These are phyloP conservation scores for Dexiosoma caninum DNA, from an alignment of 2,888 invertebrate species.

Conservation along the genomic window DNA sequence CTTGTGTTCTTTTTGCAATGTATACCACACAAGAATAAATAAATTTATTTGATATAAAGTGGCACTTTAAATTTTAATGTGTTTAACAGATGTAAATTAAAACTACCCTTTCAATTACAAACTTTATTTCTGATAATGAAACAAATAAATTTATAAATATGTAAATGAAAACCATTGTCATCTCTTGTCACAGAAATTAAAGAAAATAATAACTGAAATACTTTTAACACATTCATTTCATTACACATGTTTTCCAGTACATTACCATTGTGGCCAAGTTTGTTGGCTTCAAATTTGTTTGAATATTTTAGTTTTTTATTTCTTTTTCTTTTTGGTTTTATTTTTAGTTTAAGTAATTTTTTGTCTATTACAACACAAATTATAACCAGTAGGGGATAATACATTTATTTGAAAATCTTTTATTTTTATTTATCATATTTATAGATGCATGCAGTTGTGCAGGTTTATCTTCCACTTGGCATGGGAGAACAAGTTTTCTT, in stretches of 20 bases:
- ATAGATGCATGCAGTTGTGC: background rate
- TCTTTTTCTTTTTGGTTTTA: background rate
- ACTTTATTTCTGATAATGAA: background rate
- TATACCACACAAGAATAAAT: too few relatives aligned
- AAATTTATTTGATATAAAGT: too few relatives aligned
- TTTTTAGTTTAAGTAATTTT: slow-evolving; percentile 22
- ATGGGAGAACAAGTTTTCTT: background rate
- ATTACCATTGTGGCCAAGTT: slow-evolving; percentile 53
- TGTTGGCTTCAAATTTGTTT: slow-evolving; percentile 17
- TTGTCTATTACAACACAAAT: slow-evolving; percentile 29
- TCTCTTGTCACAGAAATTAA: background rate
- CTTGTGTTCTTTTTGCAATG: too few relatives aligned
- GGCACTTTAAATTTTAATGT: too few relatives aligned
- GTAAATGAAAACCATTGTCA: background rate
- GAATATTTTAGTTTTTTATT: background rate
- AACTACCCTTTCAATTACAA: background rate
- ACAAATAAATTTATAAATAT: background rate
- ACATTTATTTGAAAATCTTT: slow-evolving; percentile 6
- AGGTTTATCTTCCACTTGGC: background rate
- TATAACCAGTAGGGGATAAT: slow-evolving; percentile 38
- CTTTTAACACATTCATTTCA: slow-evolving; percentile 58
- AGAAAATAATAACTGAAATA: background rate
- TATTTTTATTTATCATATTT: background rate
- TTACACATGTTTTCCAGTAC: slow-evolving; percentile 55
- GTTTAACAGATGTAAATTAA: too few relatives aligned